Percentiles rank a stretch among this genome's conserved stretches.
Evolutionary conservation across 2,113 vertebrate genomes (phyloP).

Genomic region (Aythya baeri): DNA sequence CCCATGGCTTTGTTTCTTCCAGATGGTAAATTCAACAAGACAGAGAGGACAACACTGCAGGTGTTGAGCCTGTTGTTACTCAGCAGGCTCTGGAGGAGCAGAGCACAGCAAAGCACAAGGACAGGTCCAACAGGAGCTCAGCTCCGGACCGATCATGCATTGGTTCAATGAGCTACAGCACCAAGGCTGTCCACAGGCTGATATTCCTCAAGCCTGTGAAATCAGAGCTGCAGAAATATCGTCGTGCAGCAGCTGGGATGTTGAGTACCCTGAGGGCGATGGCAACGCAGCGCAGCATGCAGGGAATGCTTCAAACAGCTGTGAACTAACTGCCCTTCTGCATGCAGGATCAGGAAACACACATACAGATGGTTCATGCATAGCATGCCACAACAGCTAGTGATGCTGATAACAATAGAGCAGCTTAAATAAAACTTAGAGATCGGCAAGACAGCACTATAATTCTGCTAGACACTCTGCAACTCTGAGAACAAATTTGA

Average conservation of each 20-base stretch:
- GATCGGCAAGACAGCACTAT: neutral
- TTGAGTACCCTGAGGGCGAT: neutral
- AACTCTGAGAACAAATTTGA: neutral
- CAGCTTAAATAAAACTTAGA: neutral
- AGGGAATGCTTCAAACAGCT: neutral
- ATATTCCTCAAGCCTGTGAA: neutral
- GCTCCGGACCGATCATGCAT: neutral
- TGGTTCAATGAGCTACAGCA: neutral
- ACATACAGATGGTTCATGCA: neutral
- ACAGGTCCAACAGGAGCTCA: neutral
- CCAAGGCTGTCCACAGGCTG: neutral
- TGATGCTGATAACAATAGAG: neutral
- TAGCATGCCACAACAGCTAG: neutral
- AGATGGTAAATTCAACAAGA: neutral
- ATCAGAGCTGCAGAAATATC: neutral
- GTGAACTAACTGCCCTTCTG: neutral
- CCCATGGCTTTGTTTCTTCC: neutral
- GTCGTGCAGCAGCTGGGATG: neutral
- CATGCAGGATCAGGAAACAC: neutral
- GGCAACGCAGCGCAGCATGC: neutral
- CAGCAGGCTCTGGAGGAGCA: neutral
- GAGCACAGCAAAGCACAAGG: rapidly evolving
- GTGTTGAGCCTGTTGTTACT: neutral
- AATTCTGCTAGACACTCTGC: neutral
- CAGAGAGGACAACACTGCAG: neutral